Conservation (phyloP, 2,888 invertebrate species). For the Zaprionus obscuricornis region DNA sequence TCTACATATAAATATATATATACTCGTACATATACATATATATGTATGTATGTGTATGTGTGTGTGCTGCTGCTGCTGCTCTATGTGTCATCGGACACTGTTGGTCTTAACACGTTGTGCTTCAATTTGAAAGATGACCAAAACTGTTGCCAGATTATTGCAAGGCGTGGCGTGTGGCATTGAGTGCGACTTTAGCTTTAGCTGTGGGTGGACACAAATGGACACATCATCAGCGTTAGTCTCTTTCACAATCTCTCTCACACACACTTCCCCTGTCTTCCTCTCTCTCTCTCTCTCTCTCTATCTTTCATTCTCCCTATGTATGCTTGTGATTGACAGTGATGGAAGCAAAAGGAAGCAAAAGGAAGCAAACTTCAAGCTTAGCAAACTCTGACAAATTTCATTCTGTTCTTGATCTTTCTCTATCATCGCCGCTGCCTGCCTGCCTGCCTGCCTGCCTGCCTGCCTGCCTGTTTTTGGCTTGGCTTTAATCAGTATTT, state of each 20-base stretch:
- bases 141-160: conserved; percentile 57
- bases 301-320: background rate
- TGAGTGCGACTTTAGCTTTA: conserved; percentile 44
- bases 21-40: conserved; percentile 5
- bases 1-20: conserved; percentile 40
- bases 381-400: conserved; percentile 26
- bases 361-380: no score
- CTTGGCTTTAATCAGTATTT: conserved; percentile 12
- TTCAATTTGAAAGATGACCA: conserved; percentile 69
- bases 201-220: conserved; percentile 22
- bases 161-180: no score
- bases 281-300: no score
- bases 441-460: no score
- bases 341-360: conserved; percentile 9
- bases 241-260: no score
- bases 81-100: conserved; percentile 54
- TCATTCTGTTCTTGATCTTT: conserved; percentile 3
- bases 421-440: no score
- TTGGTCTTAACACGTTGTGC: conserved; percentile 42
- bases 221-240: conserved; percentile 42
- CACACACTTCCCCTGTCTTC: no score
- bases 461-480: no score
- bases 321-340: background rate
- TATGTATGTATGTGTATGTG: background rate
- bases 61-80: conserved; percentile 1